Base-by-base conservation (phyloP, 2,888 invertebrate genomes). In the Acrocyrtus sp. region DNA sequence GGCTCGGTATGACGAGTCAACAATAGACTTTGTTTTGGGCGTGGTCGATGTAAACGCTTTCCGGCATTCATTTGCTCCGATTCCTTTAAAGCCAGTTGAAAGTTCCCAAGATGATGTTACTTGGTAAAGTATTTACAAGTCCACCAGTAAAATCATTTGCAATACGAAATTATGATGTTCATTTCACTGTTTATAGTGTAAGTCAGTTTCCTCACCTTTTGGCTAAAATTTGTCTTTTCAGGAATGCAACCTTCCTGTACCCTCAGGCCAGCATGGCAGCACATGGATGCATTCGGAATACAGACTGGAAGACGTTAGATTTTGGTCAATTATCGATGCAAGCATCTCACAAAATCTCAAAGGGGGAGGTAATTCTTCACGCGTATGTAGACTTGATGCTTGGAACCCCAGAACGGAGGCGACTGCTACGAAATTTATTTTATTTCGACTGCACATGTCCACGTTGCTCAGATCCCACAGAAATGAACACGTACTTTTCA, bases 1-100 rank as follows among this genome's bases (percentile, higher is more conserved):
- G 22, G 19, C 27, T 2, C 65, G 74, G 21, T 75, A 61, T 43
- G 75, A 75, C 24, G 73, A 60, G 12, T 39, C 24, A 0, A 70
- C 56, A 3, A 72, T 78, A 24, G 67, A 75, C 21, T 70, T 62
- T 41, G 58, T 76, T 6, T 41, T 75, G 27, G 78, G 78, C n/a
- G 68, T 72, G 29, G 63, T 78, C 26, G 73, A 77, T 53, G 75
- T 77, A 2, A 78, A 78, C 27, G 78, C 75, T 15, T 78, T 78
- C 29, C 22, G 75, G 17, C 60, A 75, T 68, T 68, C 72, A 21
- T 56, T 75, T 57, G 62, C 66, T 27, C 75, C 75, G 10, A 41
- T 43, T 21, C 63, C 70, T 43, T 61, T 70, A 8, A 72, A 72
- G 29, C 43, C 61, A 17, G 8, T 29, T 1, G n/a, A 39, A 8